Evolutionary conservation across 2,113 vertebrate genomes (phyloP), one percentile per base, ranked within the genome.

Genomic region (Donacobius atricapilla): DNA sequence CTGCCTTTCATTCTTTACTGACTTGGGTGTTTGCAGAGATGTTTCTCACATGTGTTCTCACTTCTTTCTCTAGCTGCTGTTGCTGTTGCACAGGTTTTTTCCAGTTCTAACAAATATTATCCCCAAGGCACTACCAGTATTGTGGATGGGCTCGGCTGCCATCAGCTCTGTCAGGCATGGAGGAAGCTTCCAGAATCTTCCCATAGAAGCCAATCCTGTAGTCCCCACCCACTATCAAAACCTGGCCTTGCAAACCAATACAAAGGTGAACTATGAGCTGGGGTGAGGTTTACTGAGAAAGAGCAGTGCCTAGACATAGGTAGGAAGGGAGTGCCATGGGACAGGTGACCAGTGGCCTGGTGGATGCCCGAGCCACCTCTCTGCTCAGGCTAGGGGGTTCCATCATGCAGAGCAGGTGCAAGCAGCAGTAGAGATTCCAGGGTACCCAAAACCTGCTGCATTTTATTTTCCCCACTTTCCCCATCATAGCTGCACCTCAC

Each of bases 401-500:
- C 31, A 33, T 19, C 64, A 37, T 1, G 1, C 54, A 63, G 28
- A 53, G 31, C 39, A 42, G 47, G 28, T 42, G 9, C 8, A 7
- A 5, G 1, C n/a, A 45, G 1, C 37, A 44, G 40, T 7, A 1
- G 28, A 12, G 10, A 30, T 53, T 30, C 24, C 24, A 40, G n/a
- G 5, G 22, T 22, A 30, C 18, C 33, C 48, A 7, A 90, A 57
- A 28, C 30, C 31, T 58, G 31, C 7, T 68, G 22, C 11, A 3
- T 77, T 69, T 68, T 9, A 13, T 11, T 53, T 60, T 57, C 21
- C 12, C 64, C 11, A 28, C 71, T 12, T 56, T 84, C 19, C 9
- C 39, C 0, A 1, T 35, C 2, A 1, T 0, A 37, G 8, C 33
- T 6, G 3, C 12, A 1, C 0, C 53, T 85, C 31, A 86, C 16